phyloP scores from a whole-genome alignment of 1,140 invertebrate species.

The Atta cephalotes region DNA sequence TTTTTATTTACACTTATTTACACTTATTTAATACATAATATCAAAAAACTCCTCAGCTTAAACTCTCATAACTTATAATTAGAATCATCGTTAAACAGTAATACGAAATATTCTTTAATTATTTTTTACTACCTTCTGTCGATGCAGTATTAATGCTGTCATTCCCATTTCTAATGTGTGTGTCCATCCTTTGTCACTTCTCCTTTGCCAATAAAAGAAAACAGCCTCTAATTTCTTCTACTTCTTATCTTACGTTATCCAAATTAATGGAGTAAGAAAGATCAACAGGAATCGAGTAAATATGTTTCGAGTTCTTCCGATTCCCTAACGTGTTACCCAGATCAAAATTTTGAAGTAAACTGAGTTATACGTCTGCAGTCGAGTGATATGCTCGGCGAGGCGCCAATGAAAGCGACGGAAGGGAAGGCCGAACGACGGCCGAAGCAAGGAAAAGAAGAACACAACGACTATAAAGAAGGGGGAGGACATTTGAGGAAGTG shows the following conservation, averaged over 20 bases:
- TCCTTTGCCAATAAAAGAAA: background rate
- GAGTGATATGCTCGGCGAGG: constrained; percentile 62
- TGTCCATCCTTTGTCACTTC: constrained; percentile 32
- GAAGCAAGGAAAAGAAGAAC: constrained; percentile 59
- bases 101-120: background rate
- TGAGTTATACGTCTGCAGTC: constrained; percentile 66
- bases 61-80: background rate
- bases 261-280: background rate
- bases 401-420: constrained; percentile 62
- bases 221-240: background rate
- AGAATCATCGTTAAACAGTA: background rate
- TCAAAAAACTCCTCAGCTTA: background rate
- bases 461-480: background rate
- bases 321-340: constrained; percentile 31
- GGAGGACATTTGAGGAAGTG: constrained; percentile 15
- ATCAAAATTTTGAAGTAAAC: constrained; percentile 72
- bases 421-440: constrained; percentile 21
- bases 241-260: background rate
- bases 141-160: background rate
- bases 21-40: background rate
- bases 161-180: constrained; percentile 41
- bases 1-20: background rate
- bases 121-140: constrained; percentile 55
- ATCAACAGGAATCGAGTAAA: background rate
- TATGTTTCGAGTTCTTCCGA: background rate